A percentile compares a stretch with the other conserved stretches of the same genome.
phyloP scores from a whole-genome alignment of 2,888 invertebrate species.

The Ophraella communa region DNA sequence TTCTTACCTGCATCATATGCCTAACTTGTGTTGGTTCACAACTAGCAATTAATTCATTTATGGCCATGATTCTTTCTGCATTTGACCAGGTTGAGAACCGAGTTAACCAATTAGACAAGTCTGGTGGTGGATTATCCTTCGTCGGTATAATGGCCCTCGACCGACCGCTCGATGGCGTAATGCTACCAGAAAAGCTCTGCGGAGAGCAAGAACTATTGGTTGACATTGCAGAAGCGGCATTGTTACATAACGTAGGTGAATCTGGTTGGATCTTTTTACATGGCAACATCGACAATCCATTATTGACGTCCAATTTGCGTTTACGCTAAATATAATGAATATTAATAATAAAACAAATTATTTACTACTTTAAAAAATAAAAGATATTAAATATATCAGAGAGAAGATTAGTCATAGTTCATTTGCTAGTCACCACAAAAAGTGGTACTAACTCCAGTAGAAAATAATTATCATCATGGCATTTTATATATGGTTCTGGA shows the following conservation, averaged over 20 bases:
- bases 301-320: constrained; percentile 60
- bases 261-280: constrained; percentile 60
- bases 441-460: constrained; percentile 47
- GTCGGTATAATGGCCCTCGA: constrained; percentile 69
- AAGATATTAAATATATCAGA: constrained; percentile 47
- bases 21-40: constrained; percentile 92
- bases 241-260: constrained; percentile 30
- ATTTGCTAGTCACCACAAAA: constrained; percentile 46
- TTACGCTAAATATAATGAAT: constrained; percentile 57
- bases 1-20: constrained; percentile 86
- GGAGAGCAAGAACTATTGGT: constrained; percentile 31
- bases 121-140: constrained; percentile 81
- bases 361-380: background rate
- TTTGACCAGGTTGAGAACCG: constrained; percentile 88
- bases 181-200: constrained; percentile 24
- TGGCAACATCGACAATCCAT: constrained; percentile 62
- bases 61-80: constrained; percentile 84
- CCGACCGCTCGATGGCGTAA: constrained; percentile 34
- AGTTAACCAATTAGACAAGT: constrained; percentile 75
- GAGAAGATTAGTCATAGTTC: constrained; percentile 58
- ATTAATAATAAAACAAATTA: background rate
- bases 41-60: constrained; percentile 83
- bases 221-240: constrained; percentile 40
- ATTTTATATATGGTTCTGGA: too few relatives aligned
- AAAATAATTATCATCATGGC: constrained; percentile 38